A percentile compares a stretch with the other conserved stretches of the same genome.
These are phyloP conservation scores for Scelioninae gen. 2 DNA, from an alignment of 2,888 invertebrate species.

Conservation along the genomic window DNA sequence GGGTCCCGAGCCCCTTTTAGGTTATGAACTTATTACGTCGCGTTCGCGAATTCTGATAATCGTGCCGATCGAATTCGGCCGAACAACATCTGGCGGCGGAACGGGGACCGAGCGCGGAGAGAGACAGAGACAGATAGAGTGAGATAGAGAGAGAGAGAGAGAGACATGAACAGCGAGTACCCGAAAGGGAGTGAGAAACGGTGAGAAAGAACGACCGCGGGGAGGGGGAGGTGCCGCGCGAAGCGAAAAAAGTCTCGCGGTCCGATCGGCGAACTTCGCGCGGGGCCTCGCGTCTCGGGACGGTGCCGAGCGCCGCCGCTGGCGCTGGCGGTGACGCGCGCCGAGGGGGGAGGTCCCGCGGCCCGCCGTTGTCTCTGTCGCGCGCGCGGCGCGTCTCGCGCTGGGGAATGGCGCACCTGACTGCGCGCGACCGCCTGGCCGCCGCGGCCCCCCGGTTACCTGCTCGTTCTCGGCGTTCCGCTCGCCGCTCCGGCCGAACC, in stretches of 20 bases:
- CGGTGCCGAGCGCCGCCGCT: neutral
- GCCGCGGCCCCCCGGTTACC: slow-evolving; percentile 64
- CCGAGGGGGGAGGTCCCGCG: neutral
- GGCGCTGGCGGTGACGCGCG: neutral
- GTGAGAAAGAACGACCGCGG: too few relatives aligned
- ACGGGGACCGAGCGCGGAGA: slow-evolving; percentile 15
- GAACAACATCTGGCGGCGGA: slow-evolving; percentile 34
- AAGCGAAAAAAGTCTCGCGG: neutral
- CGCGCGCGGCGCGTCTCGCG: slow-evolving; percentile 12
- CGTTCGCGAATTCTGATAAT: slow-evolving; percentile 4
- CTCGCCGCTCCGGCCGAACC: slow-evolving; percentile 74
- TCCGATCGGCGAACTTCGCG: slow-evolving; percentile 10
- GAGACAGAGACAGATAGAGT: too few relatives aligned
- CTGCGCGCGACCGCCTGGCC: neutral
- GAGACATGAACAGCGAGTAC: too few relatives aligned
- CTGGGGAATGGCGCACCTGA: slow-evolving; percentile 38
- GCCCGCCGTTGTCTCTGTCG: slow-evolving; percentile 5
- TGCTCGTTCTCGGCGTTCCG: slow-evolving; percentile 74
- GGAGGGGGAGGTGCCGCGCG: neutral
- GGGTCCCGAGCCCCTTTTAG: slow-evolving; percentile 1
- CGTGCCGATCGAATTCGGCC: slow-evolving; percentile 14
- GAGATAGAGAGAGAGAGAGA: too few relatives aligned
- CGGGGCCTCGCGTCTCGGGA: too few relatives aligned
- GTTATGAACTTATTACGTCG: slow-evolving; percentile 30
- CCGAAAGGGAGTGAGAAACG: too few relatives aligned